Base-by-base conservation (phyloP, 2,888 invertebrate species). In the Electrophaes corylata region DNA sequence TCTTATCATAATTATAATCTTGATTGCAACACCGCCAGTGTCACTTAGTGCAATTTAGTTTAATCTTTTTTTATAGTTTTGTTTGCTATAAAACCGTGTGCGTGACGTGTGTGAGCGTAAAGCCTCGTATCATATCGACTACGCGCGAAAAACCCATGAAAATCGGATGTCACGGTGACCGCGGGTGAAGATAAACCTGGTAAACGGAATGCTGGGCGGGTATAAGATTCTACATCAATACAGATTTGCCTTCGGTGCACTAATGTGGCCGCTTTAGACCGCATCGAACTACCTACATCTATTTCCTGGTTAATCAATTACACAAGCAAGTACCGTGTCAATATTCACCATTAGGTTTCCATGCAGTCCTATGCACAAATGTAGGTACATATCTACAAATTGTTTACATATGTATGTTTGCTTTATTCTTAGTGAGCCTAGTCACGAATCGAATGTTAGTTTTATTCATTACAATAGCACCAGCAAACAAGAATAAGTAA, bases 221-320 rank as follows among this genome's bases (percentile, higher is more conserved):
- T 23, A 41, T 16, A 31, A 31, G 31, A 37, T 59, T 48, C 37
- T 46, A 37, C 46, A 40, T 45, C 48, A 31, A 48, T 35, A 35
- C 5, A 59, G 33, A 53, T 53, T 54, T 41, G 40, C 35, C 33
- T 52, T 48, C 16, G 37, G 23, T 52, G 37, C 39, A 50, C 18
- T 29, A 10, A 20, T 18, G 35, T 16, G 6, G n/a, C 40, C 33
- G 72, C 73, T 68, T 69, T 50, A 49, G 78, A 77, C 80, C 70
- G 76, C 74, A 65, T 75, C 54, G 45, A 72, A 76, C 73, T 10
- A 37, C 16, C 8, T 67, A 71, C 74, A 73, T 74, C 58, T 29
- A 43, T 60, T 64, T 57, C 60, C 35, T 58, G 47, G 52, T 37
- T 71, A 73, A 77, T 75, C 70, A 66, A 75, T 74, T 69, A 58